Evolutionary conservation across 2,888 invertebrate genomes (phyloP).

Genomic region (Eudemis profundana): DNA sequence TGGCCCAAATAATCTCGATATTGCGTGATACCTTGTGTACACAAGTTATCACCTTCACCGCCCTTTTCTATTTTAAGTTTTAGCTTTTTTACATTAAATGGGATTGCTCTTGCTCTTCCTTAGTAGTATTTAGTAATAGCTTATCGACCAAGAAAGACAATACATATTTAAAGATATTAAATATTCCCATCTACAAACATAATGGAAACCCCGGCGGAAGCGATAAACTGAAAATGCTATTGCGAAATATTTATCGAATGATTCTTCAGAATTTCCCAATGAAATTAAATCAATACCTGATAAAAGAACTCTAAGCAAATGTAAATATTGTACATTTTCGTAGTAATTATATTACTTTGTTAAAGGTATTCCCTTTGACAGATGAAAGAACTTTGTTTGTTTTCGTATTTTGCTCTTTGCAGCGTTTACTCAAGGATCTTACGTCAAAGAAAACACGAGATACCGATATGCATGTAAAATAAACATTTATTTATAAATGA

Average conservation of each 20-base stretch:
- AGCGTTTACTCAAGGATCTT: neutral
- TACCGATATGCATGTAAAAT: neutral
- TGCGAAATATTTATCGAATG: neutral
- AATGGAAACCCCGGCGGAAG: neutral
- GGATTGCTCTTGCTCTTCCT: no score
- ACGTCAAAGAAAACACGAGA: neutral
- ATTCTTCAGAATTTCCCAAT: neutral
- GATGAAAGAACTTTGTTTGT: constrained; percentile 18
- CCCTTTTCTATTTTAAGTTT: no score
- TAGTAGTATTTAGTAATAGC: no score
- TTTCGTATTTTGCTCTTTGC: constrained; percentile 1
- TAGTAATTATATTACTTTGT: neutral
- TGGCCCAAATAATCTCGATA: no score
- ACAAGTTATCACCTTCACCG: no score
- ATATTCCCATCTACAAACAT: neutral
- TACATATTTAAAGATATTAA: no score
- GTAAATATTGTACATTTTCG: constrained; percentile 4
- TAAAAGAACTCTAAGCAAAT: neutral
- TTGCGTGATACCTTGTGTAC: no score
- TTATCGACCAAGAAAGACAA: no score
- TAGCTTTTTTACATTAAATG: no score
- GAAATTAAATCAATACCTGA: neutral
- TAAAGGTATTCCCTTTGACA: neutral
- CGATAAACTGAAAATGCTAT: neutral
- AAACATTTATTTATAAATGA: neutral